These are phyloP conservation scores for Crotalus horridus DNA, from an alignment of 2,113 vertebrate genomes.

Conservation along the genomic window DNA sequence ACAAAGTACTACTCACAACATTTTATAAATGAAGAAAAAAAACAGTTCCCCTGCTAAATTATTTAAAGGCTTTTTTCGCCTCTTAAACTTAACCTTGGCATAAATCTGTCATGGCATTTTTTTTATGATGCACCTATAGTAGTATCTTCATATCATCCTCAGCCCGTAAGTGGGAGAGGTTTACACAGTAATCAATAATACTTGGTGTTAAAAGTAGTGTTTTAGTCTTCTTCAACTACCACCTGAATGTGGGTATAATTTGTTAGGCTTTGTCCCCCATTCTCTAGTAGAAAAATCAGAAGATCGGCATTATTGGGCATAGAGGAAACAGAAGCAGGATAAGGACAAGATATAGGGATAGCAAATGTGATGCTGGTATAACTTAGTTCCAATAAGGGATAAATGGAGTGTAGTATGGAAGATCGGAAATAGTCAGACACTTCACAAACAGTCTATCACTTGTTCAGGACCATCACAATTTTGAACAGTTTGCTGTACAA, in stretches of 20 bases:
- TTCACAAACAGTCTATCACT: neutral
- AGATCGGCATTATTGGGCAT: neutral
- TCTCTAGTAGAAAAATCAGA: neutral
- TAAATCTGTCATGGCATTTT: neutral
- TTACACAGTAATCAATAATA: neutral
- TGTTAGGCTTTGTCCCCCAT: neutral
- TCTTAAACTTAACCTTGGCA: neutral
- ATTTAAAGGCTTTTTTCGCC: neutral
- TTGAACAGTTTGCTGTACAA: slow-evolving; percentile 30
- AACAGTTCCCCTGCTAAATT: neutral
- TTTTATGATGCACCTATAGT: neutral
- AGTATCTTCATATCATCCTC: neutral
- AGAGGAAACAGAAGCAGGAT: neutral
- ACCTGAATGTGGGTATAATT: neutral
- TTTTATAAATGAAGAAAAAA: slow-evolving; percentile 4
- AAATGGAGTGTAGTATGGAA: neutral
- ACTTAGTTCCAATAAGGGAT: neutral
- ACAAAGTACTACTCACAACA: neutral
- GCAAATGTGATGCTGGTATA: neutral
- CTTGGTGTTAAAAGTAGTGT: neutral
- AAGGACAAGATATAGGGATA: neutral
- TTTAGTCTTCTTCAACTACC: neutral
- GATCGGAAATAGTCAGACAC: neutral
- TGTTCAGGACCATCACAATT: slow-evolving; percentile 23
- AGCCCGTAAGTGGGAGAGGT: neutral